Evolutionary conservation across 2,888 invertebrate species (phyloP), one percentile per base, ranked within the genome.

Genomic region (Campaea margaritaria): DNA sequence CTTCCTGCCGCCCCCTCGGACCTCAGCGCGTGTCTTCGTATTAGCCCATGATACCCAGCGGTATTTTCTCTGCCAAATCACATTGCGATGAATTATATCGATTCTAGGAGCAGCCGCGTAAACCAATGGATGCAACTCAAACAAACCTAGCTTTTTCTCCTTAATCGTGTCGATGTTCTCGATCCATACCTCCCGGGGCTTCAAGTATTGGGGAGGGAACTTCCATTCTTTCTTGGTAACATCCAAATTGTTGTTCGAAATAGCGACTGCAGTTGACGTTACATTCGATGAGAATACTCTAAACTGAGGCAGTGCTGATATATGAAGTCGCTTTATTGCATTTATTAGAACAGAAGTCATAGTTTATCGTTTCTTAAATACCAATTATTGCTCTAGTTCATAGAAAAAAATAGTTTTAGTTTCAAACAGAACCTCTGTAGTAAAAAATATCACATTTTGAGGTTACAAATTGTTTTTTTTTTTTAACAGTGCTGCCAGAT

Each of bases 81-180:
- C 89, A 93, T 99, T 99, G 67, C 95, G 93, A 67, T 96, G 96
- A 52, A 99, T 95, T 11, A 98, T 86, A 83, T 99, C 99, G 38
- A 98, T 93, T 52, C 98, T 93, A 0, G 99, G 99, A 72, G 95
- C 94, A 0, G 94, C 91, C 0, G 95, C 97, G 86, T 97, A 99
- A 9, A 99, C 93, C 64, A 95, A 94, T 0, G 99, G 99, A 90
- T 99, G 99, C 39, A 99, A 89, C 80, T 97, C 96, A 34, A 99
- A 90, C 0, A 99, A 83, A 0, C 97, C 98, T n/a, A 97, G 78
- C 83, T 96, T 96, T 62, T 95, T 94, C 75, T 96, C 96, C 65
- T 95, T 94, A 14, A 96, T 86, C 0, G 96, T 94, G 78, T 97
- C 95, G 41, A 97, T 82, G 85, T 96, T 97, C 81, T 97, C 97